Evolutionary conservation across 2,888 invertebrate species (phyloP).

Genomic region (Ophion costatus): DNA sequence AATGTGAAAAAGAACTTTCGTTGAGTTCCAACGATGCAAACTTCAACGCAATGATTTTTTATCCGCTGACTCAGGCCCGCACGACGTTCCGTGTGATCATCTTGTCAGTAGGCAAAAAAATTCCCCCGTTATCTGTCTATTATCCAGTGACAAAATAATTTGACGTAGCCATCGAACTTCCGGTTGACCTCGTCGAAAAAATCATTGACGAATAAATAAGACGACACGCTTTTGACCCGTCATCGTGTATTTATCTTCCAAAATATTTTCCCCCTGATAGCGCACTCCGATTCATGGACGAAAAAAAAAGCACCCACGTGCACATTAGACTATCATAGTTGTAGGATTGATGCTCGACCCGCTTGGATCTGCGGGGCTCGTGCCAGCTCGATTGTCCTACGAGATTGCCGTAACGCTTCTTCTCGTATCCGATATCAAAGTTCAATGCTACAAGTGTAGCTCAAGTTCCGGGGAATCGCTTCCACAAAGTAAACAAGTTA

Average conservation of each 20-base stretch:
- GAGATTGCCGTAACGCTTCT: slow-evolving; percentile 25
- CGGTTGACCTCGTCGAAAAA: not conserved
- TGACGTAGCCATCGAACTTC: not conserved
- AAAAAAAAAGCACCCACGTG: not conserved
- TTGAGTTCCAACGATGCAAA: too few relatives aligned
- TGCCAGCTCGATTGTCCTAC: slow-evolving; percentile 31
- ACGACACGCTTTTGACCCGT: not conserved
- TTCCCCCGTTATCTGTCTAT: not conserved
- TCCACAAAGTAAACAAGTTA: slow-evolving; percentile 40
- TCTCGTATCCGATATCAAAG: slow-evolving; percentile 52
- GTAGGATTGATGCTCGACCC: slow-evolving; percentile 48
- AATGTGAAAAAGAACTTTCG: too few relatives aligned
- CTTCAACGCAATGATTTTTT: not conserved
- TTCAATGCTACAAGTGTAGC: slow-evolving; percentile 59
- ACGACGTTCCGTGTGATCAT: not conserved
- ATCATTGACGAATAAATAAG: not conserved
- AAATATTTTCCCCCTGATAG: not conserved
- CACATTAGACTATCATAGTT: not conserved
- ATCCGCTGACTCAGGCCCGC: slow-evolving; percentile 32
- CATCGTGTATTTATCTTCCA: not conserved
- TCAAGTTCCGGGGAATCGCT: slow-evolving; percentile 34
- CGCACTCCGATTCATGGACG: not conserved
- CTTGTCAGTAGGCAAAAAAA: not conserved
- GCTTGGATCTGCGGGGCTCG: slow-evolving; percentile 26
- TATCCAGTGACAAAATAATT: not conserved